A percentile compares a stretch with the other conserved stretches of the same genome.
Conservation (phyloP, 2,113 vertebrate species). For the Guaruba guarouba region DNA sequence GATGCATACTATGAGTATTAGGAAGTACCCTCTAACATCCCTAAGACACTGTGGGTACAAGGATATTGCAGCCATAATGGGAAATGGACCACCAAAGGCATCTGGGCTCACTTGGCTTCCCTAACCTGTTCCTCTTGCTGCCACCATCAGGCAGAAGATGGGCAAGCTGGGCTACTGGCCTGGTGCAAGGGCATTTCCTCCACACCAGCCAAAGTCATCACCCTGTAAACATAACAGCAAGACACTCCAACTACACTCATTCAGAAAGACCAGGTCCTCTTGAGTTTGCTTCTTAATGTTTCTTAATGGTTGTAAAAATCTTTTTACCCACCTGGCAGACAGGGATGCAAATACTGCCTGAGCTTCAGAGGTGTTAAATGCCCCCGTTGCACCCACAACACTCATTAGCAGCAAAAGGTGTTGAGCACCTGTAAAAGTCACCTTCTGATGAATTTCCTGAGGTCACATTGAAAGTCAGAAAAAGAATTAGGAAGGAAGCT, state of each 20-base stretch:
- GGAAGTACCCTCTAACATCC: neutral
- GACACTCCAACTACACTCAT: neutral
- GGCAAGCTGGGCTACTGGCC: neutral
- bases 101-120: neutral
- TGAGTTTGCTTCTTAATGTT: neutral
- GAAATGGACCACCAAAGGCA: neutral
- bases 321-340: neutral
- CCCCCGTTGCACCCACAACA: neutral
- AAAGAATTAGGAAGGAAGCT: neutral
- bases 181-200: neutral
- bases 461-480: neutral
- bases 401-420: neutral
- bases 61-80: neutral
- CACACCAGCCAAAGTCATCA: accelerated
- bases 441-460: slow-evolving; percentile 7
- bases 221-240: neutral
- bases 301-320: neutral
- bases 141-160: neutral
- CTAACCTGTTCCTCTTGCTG: neutral
- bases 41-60: neutral
- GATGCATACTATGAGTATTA: neutral
- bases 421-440: slow-evolving; percentile 4
- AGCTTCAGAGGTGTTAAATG: neutral
- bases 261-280: neutral
- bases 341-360: neutral